Evolutionary conservation across 2,797 vertebrate species (phyloP).

Genomic region (Ptychadena robeensis): DNA sequence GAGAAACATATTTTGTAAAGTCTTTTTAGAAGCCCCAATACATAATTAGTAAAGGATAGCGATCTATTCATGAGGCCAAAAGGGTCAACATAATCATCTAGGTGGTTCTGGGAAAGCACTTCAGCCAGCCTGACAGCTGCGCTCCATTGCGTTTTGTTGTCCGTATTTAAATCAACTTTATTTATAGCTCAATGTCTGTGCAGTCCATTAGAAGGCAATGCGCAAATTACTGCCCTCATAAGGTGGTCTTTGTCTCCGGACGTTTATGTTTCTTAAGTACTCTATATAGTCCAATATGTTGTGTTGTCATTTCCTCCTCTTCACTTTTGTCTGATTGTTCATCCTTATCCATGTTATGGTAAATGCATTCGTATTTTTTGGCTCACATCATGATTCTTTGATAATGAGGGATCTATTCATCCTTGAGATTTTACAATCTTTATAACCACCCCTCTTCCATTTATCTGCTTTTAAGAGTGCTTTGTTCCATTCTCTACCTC

Average conservation of each 20-base stretch:
- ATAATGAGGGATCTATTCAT: conserved; percentile 8
- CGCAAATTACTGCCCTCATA: background rate
- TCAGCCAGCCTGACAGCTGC: background rate
- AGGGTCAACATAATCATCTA: background rate
- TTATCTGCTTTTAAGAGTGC: conserved; percentile 4
- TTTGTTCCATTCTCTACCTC: conserved; percentile 1
- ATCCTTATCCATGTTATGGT: background rate
- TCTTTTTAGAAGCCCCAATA: background rate
- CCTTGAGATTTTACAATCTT: background rate
- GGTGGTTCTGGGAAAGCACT: background rate
- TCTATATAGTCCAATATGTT: background rate
- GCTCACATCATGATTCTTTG: background rate
- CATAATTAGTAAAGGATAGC: background rate
- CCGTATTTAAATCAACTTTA: background rate
- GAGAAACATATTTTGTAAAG: background rate
- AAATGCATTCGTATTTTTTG: background rate
- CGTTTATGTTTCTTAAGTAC: background rate
- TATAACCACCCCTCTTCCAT: background rate
- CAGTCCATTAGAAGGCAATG: background rate
- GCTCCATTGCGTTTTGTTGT: background rate
- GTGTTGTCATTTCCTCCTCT: background rate
- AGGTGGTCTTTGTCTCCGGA: background rate
- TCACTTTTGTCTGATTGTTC: background rate
- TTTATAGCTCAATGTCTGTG: background rate
- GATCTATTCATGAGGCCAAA: background rate